A percentile compares a stretch with the other conserved stretches of the same genome.
These are phyloP conservation scores for Triops longicaudatus DNA, from an alignment of 1,140 invertebrate species.

Conservation along the genomic window DNA sequence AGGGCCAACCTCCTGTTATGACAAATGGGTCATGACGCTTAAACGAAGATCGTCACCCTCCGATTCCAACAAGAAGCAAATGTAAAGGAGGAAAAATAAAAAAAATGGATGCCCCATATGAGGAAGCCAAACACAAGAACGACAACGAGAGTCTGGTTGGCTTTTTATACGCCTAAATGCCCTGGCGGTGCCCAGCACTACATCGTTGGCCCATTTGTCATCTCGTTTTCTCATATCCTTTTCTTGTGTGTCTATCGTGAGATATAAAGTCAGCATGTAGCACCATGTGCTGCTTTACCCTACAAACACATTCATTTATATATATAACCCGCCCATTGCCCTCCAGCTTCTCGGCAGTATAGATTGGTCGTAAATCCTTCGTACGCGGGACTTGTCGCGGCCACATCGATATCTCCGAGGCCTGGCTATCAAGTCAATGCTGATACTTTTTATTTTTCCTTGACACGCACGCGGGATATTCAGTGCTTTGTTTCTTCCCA, in stretches of 20 bases:
- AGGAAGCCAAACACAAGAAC: background rate
- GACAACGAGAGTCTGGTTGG: background rate
- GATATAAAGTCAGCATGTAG: conserved; percentile 4
- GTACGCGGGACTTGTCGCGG: background rate
- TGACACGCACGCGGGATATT: background rate
- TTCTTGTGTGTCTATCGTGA: background rate
- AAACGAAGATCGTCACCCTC: background rate
- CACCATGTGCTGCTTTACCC: background rate
- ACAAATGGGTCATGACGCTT: background rate
- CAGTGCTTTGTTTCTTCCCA: background rate
- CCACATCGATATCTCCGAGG: background rate
- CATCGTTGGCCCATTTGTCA: conserved; percentile 14
- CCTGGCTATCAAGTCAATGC: background rate
- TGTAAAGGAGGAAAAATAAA: background rate
- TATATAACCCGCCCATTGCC: conserved; percentile 13
- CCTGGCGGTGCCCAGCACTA: conserved; percentile 9
- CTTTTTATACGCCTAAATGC: background rate
- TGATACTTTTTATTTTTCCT: background rate
- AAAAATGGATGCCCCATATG: background rate
- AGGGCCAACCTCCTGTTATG: background rate
- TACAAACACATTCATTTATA: background rate
- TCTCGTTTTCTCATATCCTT: conserved; percentile 5
- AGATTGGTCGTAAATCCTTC: background rate
- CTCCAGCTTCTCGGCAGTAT: background rate
- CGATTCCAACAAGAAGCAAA: background rate